Evolutionary conservation across 2,797 vertebrate species (phyloP), one percentile per base, ranked within the genome.

Genomic region (Notolabrus celidotus): DNA sequence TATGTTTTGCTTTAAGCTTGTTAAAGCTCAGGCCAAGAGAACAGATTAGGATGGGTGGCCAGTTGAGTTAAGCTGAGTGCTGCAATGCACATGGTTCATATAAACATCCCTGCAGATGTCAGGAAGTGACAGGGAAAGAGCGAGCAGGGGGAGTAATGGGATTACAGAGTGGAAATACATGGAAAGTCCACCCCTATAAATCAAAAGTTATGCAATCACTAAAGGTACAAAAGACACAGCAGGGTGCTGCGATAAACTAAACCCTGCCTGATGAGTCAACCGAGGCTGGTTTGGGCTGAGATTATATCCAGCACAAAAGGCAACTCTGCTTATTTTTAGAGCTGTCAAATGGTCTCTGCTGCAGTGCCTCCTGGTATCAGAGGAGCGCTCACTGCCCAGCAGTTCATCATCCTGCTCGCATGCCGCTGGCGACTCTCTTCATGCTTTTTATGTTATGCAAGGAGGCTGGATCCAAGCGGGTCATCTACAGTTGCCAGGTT

Each of bases 31-130:
- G 47, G 73, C 81, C 85, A 76, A 53, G 46, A 79, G 72, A 84
- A 83, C 58, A 34, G 86, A 89, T 91, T 85, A 86, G 82, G 77
- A 74, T 54, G 71, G 74, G 78, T 64, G 85, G 80, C 62, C 64
- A 1, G 75, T 66, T 47, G 73, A 86, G 78, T 80, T 84, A 83
- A 89, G 81, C 82, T 47, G 39, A 83, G 78, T 3, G 14, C 70
- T 71, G 74, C 67, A 42, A 72, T 66, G 71, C 68, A 57, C 78
- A 80, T 56, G 57, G 74, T 70, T 74, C 68, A 56, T 62, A 80
- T 58, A 77, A 77, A 87, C 76, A 86, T 55, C 46, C 2, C 38
- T 23, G 19, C 58, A 71, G 85, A 86, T 74, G 78, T 64, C 91
- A 84, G 80, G 62, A 73, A 76, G 72, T 10, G 47, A 49, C 42